These are phyloP conservation scores for Protomyctophum bolini DNA, from an alignment of 2,113 vertebrate genomes.

Conservation along the genomic window DNA sequence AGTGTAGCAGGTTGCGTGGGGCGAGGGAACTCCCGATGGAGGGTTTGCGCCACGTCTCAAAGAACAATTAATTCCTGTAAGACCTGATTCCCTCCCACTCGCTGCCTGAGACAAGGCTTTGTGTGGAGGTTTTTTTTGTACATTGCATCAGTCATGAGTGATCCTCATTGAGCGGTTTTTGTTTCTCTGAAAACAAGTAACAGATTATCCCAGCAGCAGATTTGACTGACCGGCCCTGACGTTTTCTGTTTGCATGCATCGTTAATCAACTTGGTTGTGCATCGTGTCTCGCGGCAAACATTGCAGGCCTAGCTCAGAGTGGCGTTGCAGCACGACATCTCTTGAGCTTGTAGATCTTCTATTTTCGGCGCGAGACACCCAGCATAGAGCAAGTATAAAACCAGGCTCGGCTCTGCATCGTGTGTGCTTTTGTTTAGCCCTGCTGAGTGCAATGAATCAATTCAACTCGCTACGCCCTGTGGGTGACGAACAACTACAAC, in stretches of 20 bases:
- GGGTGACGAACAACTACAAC: not conserved
- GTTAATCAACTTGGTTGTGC: too few relatives aligned
- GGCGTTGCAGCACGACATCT: not conserved
- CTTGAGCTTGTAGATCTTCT: constrained; percentile 12
- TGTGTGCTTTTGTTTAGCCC: not conserved
- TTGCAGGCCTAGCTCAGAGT: too few relatives aligned
- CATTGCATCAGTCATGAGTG: constrained; percentile 72
- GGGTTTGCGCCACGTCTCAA: constrained; percentile 44
- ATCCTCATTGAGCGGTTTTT: constrained; percentile 61
- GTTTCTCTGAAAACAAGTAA: constrained; percentile 60
- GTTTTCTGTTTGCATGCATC: too few relatives aligned
- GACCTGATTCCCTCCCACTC: constrained; percentile 73
- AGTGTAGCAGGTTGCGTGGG: constrained; percentile 73
- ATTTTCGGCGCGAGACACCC: constrained; percentile 11
- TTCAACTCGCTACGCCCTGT: not conserved
- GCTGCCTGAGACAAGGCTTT: constrained; percentile 68
- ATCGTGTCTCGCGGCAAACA: too few relatives aligned
- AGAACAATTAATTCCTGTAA: constrained; percentile 71
- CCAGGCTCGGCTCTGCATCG: not conserved
- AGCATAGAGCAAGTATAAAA: not conserved
- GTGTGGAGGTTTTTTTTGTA: constrained; percentile 45
- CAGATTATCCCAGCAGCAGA: constrained; percentile 52
- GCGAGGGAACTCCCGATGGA: constrained; percentile 50
- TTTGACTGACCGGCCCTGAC: constrained; percentile 28
- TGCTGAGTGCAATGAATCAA: not conserved